phyloP scores from a whole-genome alignment of 2,797 vertebrate genomes.

The Eupleurogrammus muticus region DNA sequence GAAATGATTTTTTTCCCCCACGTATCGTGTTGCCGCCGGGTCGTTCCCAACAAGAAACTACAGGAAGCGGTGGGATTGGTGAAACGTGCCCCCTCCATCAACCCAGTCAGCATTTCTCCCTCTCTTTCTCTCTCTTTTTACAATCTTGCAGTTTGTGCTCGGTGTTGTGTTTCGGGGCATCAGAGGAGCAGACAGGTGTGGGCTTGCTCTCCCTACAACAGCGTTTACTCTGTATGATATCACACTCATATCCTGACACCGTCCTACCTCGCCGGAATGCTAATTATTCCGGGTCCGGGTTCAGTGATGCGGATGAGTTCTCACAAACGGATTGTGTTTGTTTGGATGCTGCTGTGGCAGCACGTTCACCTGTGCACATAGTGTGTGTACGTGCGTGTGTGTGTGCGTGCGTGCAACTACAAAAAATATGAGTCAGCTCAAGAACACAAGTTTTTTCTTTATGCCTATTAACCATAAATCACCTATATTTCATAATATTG shows the following conservation, averaged over 20 bases:
- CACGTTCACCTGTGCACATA: slow-evolving; percentile 17
- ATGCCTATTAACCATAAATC: not conserved
- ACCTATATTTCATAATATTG: not conserved
- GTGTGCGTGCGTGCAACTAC: not conserved
- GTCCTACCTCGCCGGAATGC: slow-evolving; percentile 29
- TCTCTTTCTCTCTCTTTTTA: not conserved
- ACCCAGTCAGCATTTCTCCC: not conserved
- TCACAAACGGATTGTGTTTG: not conserved
- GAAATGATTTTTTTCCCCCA: no score
- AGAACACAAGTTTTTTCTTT: not conserved
- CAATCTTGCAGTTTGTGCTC: not conserved
- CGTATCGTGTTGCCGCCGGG: no score
- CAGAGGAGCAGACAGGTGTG: slow-evolving; percentile 10
- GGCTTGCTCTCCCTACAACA: slow-evolving; percentile 5
- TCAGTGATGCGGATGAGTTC: slow-evolving; percentile 22
- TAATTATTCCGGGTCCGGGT: slow-evolving; percentile 3
- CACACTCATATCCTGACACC: slow-evolving; percentile 14
- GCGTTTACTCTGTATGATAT: slow-evolving; percentile 1
- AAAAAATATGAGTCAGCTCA: not conserved
- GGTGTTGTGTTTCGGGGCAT: not conserved
- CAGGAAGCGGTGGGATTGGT: not conserved
- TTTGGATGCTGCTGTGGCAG: slow-evolving; percentile 16
- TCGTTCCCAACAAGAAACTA: not conserved
- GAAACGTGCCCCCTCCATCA: not conserved
- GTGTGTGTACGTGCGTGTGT: slow-evolving; percentile 7